Percentiles rank a stretch among this genome's conserved stretches.
Evolutionary conservation across 64 coral and sea anemone genomes (phyloP).

Genomic region (Montipora sp.): DNA sequence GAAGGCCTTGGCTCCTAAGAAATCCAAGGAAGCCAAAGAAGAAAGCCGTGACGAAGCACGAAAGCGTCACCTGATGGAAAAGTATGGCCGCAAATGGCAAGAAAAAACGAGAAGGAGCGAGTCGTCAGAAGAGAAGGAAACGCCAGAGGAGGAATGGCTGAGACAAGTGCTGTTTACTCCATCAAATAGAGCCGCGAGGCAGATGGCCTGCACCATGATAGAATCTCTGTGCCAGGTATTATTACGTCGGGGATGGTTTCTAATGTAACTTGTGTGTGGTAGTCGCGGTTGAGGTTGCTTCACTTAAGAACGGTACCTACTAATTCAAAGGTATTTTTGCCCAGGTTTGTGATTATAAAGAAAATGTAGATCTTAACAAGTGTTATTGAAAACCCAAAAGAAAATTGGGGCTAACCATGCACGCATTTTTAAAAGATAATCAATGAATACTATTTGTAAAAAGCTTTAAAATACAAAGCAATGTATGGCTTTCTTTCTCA

Average conservation of each 20-base stretch:
- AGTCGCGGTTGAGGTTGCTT: background rate
- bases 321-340: too few species aligned
- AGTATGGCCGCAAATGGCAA: conserved; percentile 76
- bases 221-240: conserved; percentile 97
- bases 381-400: too few species aligned
- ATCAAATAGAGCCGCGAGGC: conserved; percentile 84
- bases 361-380: too few species aligned
- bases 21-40: conserved; percentile 64
- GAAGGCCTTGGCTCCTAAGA: conserved; percentile 60
- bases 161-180: conserved; percentile 94
- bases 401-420: too few species aligned
- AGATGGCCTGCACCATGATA: conserved; percentile 95
- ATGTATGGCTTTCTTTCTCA: too few species aligned
- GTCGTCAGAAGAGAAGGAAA: conserved; percentile 42
- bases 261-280: too few species aligned
- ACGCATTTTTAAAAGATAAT: too few species aligned
- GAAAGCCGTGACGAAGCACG: conserved; percentile 81
- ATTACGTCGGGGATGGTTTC: too few species aligned
- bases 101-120: conserved; percentile 59
- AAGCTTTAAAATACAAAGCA: too few species aligned
- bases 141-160: conserved; percentile 89
- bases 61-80: conserved; percentile 73
- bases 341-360: too few species aligned
- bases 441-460: too few species aligned
- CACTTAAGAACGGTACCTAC: too few species aligned